Percentiles rank a stretch among this genome's conserved stretches.
These are phyloP conservation scores for Nothobranchius kuhntae DNA, from an alignment of 2,113 vertebrate genomes.

Conservation along the genomic window DNA sequence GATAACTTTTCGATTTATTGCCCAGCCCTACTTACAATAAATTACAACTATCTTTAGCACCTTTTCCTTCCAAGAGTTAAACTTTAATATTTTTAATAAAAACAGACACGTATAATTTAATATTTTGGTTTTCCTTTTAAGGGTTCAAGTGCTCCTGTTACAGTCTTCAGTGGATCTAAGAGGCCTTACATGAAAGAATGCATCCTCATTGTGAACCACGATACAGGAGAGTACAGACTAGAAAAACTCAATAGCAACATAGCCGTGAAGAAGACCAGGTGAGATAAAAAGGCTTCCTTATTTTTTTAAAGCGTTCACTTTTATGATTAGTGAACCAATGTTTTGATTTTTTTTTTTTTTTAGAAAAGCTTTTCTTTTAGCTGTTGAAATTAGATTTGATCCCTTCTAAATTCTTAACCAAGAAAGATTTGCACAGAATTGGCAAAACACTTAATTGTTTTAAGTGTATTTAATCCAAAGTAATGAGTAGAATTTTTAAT, in stretches of 20 bases:
- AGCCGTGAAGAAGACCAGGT: constrained; percentile 98
- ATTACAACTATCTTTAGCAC: no score
- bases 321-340: no score
- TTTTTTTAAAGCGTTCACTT: no score
- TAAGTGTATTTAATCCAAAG: not conserved
- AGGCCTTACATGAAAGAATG: constrained; percentile 97
- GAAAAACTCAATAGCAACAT: constrained; percentile 99
- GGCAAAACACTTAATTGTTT: not conserved
- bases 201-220: constrained; percentile 97
- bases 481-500: not conserved
- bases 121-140: constrained; percentile 39
- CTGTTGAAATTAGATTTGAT: no score
- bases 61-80: no score
- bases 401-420: not conserved
- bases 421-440: not conserved
- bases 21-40: no score
- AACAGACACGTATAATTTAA: not conserved
- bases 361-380: no score
- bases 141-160: constrained; percentile 94
- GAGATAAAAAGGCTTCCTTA: not conserved
- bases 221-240: constrained; percentile 96
- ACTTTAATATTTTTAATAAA: no score
- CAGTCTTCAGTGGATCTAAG: constrained; percentile 98
- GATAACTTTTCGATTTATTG: no score
- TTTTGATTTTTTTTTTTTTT: no score